These are phyloP conservation scores for Uromys caudimaculatus DNA, from an alignment of 2,797 vertebrate species.

Conservation along the genomic window DNA sequence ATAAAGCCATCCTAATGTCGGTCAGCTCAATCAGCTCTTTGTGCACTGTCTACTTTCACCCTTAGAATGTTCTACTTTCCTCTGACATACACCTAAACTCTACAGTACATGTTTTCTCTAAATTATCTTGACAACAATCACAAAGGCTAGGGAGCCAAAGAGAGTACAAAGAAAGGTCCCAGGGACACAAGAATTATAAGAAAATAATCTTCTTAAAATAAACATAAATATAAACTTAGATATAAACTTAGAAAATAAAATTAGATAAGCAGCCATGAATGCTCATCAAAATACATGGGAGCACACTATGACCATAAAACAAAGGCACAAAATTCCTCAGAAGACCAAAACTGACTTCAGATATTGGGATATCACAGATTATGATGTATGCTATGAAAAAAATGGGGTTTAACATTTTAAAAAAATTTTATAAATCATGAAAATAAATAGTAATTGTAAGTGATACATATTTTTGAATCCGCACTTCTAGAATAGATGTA, in stretches of 20 bases:
- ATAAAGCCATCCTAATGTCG: neutral
- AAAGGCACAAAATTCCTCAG: neutral
- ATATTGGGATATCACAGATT: neutral
- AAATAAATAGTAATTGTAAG: conserved; percentile 2
- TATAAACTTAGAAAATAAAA: neutral
- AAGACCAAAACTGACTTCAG: neutral
- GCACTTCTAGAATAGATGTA: neutral
- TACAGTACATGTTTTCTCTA: neutral
- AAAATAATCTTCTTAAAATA: neutral
- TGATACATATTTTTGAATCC: neutral
- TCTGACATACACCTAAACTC: neutral
- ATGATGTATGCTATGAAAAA: neutral
- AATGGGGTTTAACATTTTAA: neutral
- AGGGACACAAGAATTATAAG: neutral
- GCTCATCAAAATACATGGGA: neutral
- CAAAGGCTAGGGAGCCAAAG: neutral
- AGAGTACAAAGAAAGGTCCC: neutral
- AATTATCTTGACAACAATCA: neutral
- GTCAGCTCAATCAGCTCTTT: neutral
- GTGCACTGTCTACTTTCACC: too few species aligned
- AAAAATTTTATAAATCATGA: neutral
- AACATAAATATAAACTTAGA: too few species aligned
- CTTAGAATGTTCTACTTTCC: neutral
- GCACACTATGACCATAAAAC: neutral
- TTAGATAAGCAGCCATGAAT: neutral